Conservation (phyloP, 1,140 invertebrate species). For the Drosophila orena region DNA sequence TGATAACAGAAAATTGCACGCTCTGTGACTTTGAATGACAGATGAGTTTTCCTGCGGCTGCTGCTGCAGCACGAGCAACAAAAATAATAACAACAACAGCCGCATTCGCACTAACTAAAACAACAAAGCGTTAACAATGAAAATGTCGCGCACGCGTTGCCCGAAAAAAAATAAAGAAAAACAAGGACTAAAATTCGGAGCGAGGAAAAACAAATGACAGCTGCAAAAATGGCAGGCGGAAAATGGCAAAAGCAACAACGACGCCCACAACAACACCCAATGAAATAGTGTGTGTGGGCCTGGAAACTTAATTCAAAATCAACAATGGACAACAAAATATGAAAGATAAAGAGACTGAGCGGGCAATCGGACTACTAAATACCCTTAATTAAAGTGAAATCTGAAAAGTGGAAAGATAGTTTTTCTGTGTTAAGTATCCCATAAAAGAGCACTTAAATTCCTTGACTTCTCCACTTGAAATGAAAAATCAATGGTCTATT, state of each 20-base stretch:
- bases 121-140: conserved; percentile 74
- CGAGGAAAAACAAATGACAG: conserved; percentile 62
- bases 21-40: conserved; percentile 79
- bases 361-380: conserved; percentile 13
- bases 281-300: conserved; percentile 23
- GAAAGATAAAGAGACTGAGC: conserved; percentile 1
- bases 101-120: conserved; percentile 37
- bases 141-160: conserved; percentile 75
- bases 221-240: conserved; percentile 67
- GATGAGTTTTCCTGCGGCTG: conserved; percentile 64
- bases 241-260: conserved; percentile 45
- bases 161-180: conserved; percentile 59
- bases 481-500: too few relatives aligned
- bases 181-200: conserved; percentile 19
- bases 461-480: too few relatives aligned
- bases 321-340: conserved; percentile 50
- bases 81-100: conserved; percentile 3
- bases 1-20: conserved; percentile 75
- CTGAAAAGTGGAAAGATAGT: background rate
- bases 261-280: conserved; percentile 38
- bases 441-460: too few relatives aligned
- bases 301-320: conserved; percentile 80
- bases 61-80: background rate
- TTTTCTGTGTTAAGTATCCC: too few relatives aligned
- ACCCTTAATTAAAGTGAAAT: conserved; percentile 19